Evolutionary conservation across 2,888 invertebrate genomes (phyloP).

Genomic region (Aricia artaxerxes): DNA sequence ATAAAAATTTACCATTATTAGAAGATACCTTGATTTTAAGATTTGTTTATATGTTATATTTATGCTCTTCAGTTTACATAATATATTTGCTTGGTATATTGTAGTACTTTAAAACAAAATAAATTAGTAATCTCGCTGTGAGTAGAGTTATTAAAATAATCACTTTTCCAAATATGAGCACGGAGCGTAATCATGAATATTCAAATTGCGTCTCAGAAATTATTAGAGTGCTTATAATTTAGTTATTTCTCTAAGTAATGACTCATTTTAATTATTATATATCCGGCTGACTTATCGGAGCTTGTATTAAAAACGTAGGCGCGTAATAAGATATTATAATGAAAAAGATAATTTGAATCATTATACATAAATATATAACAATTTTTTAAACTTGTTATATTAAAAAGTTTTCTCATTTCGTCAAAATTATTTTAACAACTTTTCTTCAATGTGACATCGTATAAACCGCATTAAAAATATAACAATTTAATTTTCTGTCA

Average conservation of each 20-base stretch:
- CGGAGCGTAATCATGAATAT: conserved; percentile 1
- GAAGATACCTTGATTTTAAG: not conserved
- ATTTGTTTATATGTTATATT: not conserved
- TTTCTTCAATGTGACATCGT: not conserved
- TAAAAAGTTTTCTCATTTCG: conserved; percentile 5
- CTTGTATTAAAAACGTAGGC: not conserved
- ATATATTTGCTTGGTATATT: not conserved
- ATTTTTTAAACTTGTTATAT: not conserved
- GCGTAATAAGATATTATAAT: not conserved
- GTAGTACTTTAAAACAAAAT: not conserved
- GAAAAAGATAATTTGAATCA: not conserved
- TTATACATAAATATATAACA: not conserved
- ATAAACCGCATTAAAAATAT: not conserved
- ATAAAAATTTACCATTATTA: not conserved
- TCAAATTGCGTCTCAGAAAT: conserved; percentile 15
- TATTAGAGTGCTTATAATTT: conserved; percentile 2
- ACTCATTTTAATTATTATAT: conserved; percentile 3
- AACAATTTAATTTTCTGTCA: not conserved
- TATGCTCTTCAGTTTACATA: not conserved
- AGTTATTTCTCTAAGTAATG: conserved; percentile 1
- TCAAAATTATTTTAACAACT: conserved; percentile 7
- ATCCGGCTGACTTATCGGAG: not conserved
- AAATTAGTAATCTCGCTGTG: conserved; percentile 7
- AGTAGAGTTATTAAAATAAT: not conserved
- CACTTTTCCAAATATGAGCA: conserved; percentile 8